Evolutionary conservation across 2,797 vertebrate genomes (phyloP), one percentile per base, ranked within the genome.

Genomic region (Sparidentex hasta): DNA sequence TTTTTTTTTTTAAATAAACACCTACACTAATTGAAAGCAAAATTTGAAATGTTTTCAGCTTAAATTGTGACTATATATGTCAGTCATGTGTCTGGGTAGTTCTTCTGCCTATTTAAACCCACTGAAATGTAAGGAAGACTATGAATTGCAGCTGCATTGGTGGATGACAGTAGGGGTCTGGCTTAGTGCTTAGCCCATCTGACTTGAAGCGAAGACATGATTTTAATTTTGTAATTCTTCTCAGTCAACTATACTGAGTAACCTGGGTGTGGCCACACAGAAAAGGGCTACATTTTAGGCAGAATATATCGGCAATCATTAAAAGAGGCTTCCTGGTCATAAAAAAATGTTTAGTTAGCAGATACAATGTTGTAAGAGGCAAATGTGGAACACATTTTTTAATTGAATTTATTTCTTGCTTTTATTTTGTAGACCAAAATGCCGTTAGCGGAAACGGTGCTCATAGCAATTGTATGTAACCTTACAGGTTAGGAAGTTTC

Each of bases 371-470:
- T 44, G 2, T 54, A 18, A 25, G 17, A 56, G 29, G 2, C 21
- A 46, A 27, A n/a, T 33, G 3, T 14, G 11, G 16, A 13, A 57
- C 25, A 21, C 8, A 1, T 11, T 74, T 51, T 16, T 44, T 0
- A 11, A 44, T 18, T 5, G 2, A 41, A 17, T 1, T 0, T 8
- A 17, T 17, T 16, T 13, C 1, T 17, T 58, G 11, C 57, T 80
- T 87, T 90, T 85, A 90, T 85, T 90, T 90, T 90, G 75, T 65
- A 78, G 51, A 62, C 23, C 4, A 38, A 62, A 58, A 47, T 3
- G 1, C 1, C 1, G 0, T 51, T 1, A 23, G 12, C n/a, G 81
- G 89, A 90, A 90, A 41, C 23, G 0, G 16, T 20, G 1, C 2
- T 27, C 1, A 48, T 11, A 2, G 9, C 0, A 18, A 52, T 8